Evolutionary conservation across 1,140 invertebrate species (phyloP), one percentile per base, ranked within the genome.

Genomic region (Pseudomyrmex sp.): DNA sequence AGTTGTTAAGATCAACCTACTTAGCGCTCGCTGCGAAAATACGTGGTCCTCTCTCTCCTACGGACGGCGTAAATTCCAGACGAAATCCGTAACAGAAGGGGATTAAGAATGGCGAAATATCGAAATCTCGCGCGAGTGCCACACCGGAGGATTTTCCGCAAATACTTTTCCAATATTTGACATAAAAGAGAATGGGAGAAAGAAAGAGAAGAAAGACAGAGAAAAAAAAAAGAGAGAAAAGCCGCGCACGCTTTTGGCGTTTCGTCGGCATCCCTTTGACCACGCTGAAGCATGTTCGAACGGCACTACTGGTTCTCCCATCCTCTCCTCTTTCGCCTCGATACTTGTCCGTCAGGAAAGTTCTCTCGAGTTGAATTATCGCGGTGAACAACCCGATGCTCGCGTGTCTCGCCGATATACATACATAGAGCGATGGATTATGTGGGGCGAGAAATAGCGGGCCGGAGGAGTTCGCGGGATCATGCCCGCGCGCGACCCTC

Each of bases 131-230:
- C 35, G n/a, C 54, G 76, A 61, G 54, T 50, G 23, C 46, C 76
- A 46, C 44, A n/a, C 8, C n/a, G 66, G 0, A 18, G 76, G 76
- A 80, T 80, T 80, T 80, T 48, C 76, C 23, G 66, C 44, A 72
- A 80, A 80, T 80, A 80, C 76, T 80, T 80, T 80, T 80, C 76
- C 76, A 52, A 80, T 80, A 80, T 46, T 65, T 10, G 50, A 52
- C 10, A 12, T 35, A 35, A 35, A 35, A 35, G 35, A 35, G 35
- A 35, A 35, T 35, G 35, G 7, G 35, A 35, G 5, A 35, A 35
- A 7, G 35, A 35, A 35, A 35, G 35, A 35, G 35, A 26, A 26
- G 26, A 26, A 2, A 26, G 26, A 26, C 1, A 26, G 26, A 26
- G 26, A n/a, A n/a, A 18, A 18, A 18, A 35, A 35, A 35, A 35